Evolutionary conservation across 2,797 vertebrate species (phyloP).

Genomic region (Ciconia nigra): DNA sequence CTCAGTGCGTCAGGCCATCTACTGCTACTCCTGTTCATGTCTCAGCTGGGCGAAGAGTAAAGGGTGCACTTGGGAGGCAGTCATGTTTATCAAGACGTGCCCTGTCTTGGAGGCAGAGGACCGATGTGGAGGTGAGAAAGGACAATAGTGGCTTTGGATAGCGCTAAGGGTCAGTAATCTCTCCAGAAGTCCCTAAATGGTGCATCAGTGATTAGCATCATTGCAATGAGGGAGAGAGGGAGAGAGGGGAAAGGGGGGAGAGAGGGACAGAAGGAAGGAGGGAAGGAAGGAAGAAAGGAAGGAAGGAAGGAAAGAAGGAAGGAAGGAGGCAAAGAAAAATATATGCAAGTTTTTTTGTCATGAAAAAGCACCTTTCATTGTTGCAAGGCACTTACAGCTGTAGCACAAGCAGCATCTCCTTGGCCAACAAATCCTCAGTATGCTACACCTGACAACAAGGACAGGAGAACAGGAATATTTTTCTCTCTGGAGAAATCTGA

Average conservation of each 20-base stretch:
- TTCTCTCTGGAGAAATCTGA: not conserved
- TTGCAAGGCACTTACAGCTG: not conserved
- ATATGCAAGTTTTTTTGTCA: not conserved
- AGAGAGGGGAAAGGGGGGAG: not conserved
- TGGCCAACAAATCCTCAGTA: not conserved
- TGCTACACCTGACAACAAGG: not conserved
- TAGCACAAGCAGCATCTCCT: not conserved
- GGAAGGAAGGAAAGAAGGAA: no score
- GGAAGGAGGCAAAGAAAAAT: not conserved
- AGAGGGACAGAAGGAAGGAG: no score
- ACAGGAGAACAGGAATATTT: not conserved
- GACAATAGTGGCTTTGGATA: not conserved
- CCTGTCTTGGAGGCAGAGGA: not conserved
- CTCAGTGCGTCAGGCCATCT: not conserved
- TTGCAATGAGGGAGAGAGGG: not conserved
- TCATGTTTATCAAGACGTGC: accelerated
- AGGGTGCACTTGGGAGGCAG: not conserved
- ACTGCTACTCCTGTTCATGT: not conserved
- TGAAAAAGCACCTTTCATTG: not conserved
- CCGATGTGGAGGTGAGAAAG: not conserved
- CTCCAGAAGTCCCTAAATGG: not conserved
- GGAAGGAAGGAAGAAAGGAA: not conserved
- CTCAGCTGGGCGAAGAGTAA: not conserved
- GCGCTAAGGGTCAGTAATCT: not conserved
- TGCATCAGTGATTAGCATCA: not conserved